A percentile compares a stretch with the other conserved stretches of the same genome.
These are phyloP conservation scores for Plusia festucae DNA, from an alignment of 2,888 invertebrate genomes.

Conservation along the genomic window DNA sequence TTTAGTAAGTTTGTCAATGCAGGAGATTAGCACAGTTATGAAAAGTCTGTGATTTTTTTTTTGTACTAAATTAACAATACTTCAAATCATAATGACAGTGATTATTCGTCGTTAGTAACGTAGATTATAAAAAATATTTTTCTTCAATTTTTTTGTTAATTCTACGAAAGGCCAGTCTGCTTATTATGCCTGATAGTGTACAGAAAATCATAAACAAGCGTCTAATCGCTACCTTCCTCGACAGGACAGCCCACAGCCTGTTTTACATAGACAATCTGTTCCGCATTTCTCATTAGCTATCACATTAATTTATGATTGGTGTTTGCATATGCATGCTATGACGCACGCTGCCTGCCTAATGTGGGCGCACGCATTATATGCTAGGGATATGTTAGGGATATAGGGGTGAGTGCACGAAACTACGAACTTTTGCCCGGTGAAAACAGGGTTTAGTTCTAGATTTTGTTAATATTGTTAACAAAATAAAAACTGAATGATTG, in stretches of 20 bases:
- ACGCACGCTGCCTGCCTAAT: constrained; percentile 53
- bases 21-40: no score
- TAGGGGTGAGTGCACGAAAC: constrained; percentile 6
- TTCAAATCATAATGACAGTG: no score
- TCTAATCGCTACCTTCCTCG: not conserved
- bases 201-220: constrained; percentile 10
- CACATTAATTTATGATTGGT: constrained; percentile 73
- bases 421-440: not conserved
- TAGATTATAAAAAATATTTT: no score
- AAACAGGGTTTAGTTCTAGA: not conserved
- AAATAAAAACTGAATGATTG: not conserved
- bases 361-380: constrained; percentile 47
- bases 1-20: no score
- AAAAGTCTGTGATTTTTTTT: no score
- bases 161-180: not conserved
- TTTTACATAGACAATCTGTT: constrained; percentile 67
- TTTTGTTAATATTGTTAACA: no score
- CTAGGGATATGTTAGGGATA: constrained; percentile 20
- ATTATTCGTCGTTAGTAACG: no score
- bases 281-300: constrained; percentile 78
- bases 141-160: not conserved
- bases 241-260: constrained; percentile 60
- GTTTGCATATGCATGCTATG: constrained; percentile 71
- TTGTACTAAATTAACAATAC: no score
- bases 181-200: not conserved